These are phyloP conservation scores for Drosophila acutilabella DNA, from an alignment of 2,888 invertebrate genomes.

Conservation along the genomic window DNA sequence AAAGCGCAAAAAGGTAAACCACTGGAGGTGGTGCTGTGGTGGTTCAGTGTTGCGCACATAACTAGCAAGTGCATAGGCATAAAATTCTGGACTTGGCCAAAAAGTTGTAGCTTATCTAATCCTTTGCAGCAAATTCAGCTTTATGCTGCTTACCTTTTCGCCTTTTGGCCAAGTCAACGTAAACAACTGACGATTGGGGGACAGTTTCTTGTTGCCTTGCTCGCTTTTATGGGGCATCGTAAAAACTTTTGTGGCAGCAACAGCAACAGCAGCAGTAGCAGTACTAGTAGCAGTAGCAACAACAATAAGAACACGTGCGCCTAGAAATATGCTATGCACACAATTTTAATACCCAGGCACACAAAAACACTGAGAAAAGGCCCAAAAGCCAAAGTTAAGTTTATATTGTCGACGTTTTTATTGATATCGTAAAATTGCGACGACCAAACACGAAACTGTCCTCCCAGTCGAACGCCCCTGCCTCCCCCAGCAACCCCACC, in stretches of 20 bases:
- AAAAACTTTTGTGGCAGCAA: conserved; percentile 71
- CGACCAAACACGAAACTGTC: conserved; percentile 68
- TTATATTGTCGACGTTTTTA: conserved; percentile 80
- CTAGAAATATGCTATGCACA: conserved; percentile 76
- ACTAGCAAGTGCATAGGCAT: conserved; percentile 74
- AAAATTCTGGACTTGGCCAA: conserved; percentile 45
- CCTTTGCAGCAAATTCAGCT: conserved; percentile 63
- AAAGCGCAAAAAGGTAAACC: conserved; percentile 38
- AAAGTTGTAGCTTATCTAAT: conserved; percentile 68
- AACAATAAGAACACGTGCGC: conserved; percentile 58
- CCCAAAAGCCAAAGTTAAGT: conserved; percentile 71
- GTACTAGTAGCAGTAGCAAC: conserved; percentile 25
- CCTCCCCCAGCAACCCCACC: neutral
- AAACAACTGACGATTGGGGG: conserved; percentile 27
- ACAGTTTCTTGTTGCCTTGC: conserved; percentile 47
- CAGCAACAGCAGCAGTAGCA: conserved; percentile 27
- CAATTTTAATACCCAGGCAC: conserved; percentile 69
- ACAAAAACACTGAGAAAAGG: conserved; percentile 28
- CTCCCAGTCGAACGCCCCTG: neutral
- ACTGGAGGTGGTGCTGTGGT: conserved; percentile 3
- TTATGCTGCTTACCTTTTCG: conserved; percentile 14
- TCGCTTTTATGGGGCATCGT: conserved; percentile 71
- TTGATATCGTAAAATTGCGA: conserved; percentile 79
- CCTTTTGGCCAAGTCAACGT: neutral
- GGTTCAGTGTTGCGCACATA: conserved; percentile 38